Evolutionary conservation across 2,888 invertebrate genomes (phyloP), one percentile per base, ranked within the genome.

Genomic region (Andricus quercusramuli): DNA sequence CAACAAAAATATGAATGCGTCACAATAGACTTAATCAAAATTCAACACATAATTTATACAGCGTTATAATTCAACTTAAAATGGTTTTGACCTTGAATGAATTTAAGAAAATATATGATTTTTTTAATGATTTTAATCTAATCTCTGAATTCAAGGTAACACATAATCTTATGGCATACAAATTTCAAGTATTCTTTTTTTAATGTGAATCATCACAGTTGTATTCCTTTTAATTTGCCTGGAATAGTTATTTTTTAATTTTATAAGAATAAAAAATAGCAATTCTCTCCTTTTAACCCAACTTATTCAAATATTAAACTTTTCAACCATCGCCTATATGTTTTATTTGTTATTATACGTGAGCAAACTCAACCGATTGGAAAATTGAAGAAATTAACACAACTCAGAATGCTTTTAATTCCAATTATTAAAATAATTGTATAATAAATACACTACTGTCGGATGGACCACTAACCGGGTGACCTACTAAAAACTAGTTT

Each of bases 301-400:
- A 70, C 47, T 70, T n/a, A 56, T 70, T 13, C 68, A 70, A 70
- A 51, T 32, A 56, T 11, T 20, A 20, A 32, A 51, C 6, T 20
- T 51, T 17, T 25, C 5, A 29, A 74, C 32, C n/a, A n/a, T 20
- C 32, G 56, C 44, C 22, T 51, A 2, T 29, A 47, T 56, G n/a
- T 51, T 70, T 70, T 51, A 74, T 56, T 74, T 15, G 56, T 56
- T 51, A 51, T 56, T 11, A 56, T 74, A 74, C 29, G 32, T 70
- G 70, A 51, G 29, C 51, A 15, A 67, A 70, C 9, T 47, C 22
- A 25, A 20, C 17, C 20, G 47, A 20, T 56, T 74, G 25, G 17
- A 44, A 22, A 22, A n/a, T 25, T 20, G 1, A 3, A 20, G 37
- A 22, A 51, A 51, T 70, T 29, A 11, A 51, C 5, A 51, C 51